Conservation (phyloP, 2,113 vertebrate genomes). For the Phylloscopus trochilus region DNA sequence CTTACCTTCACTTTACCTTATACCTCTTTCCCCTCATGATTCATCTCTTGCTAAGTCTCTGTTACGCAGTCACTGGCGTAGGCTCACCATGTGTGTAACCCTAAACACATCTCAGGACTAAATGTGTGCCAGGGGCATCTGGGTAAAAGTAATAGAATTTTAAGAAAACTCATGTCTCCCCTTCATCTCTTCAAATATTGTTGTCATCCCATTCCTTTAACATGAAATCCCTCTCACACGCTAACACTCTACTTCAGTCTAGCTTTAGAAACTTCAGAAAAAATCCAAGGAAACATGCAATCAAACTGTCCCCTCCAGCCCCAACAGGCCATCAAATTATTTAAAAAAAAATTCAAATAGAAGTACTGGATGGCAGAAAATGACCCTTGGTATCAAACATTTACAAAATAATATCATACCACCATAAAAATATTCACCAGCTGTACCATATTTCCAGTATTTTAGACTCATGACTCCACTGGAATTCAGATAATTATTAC, state of each 20-base stretch:
- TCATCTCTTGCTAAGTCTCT: not conserved
- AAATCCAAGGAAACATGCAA: not conserved
- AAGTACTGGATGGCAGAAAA: not conserved
- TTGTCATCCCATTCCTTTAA: not conserved
- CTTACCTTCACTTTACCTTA: not conserved
- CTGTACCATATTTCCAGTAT: not conserved
- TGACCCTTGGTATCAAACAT: accelerated
- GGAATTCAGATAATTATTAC: not conserved
- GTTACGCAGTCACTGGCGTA: not conserved
- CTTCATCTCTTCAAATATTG: not conserved
- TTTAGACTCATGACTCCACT: not conserved
- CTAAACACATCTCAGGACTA: not conserved
- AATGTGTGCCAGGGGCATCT: not conserved
- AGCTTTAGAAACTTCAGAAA: not conserved
- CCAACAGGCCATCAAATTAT: not conserved
- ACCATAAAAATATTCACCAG: not conserved
- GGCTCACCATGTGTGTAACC: not conserved
- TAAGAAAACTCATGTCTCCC: not conserved
- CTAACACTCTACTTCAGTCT: not conserved
- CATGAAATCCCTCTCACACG: not conserved
- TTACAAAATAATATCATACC: not conserved
- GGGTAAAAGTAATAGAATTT: not conserved
- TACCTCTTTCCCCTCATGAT: not conserved
- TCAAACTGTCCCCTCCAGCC: not conserved
- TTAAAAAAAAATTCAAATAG: not conserved